A percentile compares a stretch with the other conserved stretches of the same genome.
Evolutionary conservation across 2,888 invertebrate genomes (phyloP).

Genomic region (Drosophila subsilvestris): DNA sequence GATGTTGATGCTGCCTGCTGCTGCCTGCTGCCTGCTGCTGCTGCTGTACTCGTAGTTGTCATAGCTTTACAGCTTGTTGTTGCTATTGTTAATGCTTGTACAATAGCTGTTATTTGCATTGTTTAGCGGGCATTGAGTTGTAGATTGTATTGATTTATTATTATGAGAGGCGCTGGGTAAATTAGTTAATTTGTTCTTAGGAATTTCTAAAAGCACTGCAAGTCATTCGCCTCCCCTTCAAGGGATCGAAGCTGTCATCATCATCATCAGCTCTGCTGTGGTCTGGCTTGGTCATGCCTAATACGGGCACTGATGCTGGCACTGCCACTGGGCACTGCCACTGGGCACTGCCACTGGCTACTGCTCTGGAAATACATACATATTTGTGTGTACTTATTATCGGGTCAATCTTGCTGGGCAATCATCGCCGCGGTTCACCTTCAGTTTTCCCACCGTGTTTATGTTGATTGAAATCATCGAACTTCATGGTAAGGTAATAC

Average conservation of each 20-base stretch:
- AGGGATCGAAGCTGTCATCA: constrained; percentile 5
- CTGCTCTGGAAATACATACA: background rate
- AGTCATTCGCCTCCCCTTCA: constrained; percentile 14
- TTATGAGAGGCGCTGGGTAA: constrained; percentile 21
- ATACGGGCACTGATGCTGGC: no score
- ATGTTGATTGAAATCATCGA: constrained; percentile 55
- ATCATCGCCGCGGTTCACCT: constrained; percentile 48
- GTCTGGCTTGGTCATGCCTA: no score
- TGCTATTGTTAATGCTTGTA: constrained; percentile 36
- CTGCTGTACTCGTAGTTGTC: background rate
- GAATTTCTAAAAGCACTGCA: constrained; percentile 24
- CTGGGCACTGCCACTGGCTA: no score
- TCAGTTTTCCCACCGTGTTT: constrained; percentile 54
- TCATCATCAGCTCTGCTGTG: constrained; percentile 10
- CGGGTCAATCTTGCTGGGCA: constrained; percentile 14
- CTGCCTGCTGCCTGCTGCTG: no score
- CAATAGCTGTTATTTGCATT: constrained; percentile 59
- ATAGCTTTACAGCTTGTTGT: background rate
- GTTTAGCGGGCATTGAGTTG: constrained; percentile 51
- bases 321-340: no score
- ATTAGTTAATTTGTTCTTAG: constrained; percentile 22
- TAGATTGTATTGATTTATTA: constrained; percentile 46
- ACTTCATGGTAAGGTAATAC: constrained; percentile 67
- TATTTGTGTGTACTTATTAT: constrained; percentile 9
- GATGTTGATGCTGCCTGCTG: no score